Evolutionary conservation across 1,140 invertebrate genomes (phyloP), one percentile per base, ranked within the genome.

Genomic region (Bactericera cockerelli): DNA sequence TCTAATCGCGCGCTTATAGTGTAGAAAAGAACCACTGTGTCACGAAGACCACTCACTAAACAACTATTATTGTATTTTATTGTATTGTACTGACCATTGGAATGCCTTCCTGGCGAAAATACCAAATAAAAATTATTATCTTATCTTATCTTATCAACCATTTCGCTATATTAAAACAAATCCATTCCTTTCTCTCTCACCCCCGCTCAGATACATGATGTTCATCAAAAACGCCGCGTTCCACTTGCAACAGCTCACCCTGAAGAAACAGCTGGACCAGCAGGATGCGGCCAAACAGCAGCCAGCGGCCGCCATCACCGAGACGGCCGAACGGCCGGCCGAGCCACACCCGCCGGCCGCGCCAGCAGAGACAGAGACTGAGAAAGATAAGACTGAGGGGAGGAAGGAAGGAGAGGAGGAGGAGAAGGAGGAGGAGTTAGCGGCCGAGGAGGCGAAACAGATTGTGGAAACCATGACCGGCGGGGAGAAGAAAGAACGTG

Each of bases 181-280:
- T n/a, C n/a, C n/a, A n/a, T n/a, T n/a, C n/a, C n/a, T n/a, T n/a
- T n/a, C n/a, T n/a, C n/a, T n/a, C n/a, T n/a, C n/a, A n/a, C 38
- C 58, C 59, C 31, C 28, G 31, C 64, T 26, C 39, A 69, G 68
- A 63, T 98, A 98, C 70, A 86, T 98, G 71, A 87, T 87, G 72
- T 98, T 98, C 73, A 94, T 99, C 54, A 90, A 93, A 66, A 86
- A 90, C 70, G 94, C 93, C 22, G 93, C 94, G 2, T 85, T 85
- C 71, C 89, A 95, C 74, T 78, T 98, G 55, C 93, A 98, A 75
- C 86, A 93, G 70, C 71, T 94, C 25, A 88, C 82, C 61, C 68
- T 78, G 70, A 80, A 81, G 62, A 76, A 74, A 75, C 76, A 76
- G 66, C 70, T 67, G 64, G 28, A 31, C 28, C 28, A 31, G 28